A percentile compares a stretch with the other conserved stretches of the same genome.
Evolutionary conservation across 2,888 invertebrate genomes (phyloP).

Genomic region (Noctua comes): DNA sequence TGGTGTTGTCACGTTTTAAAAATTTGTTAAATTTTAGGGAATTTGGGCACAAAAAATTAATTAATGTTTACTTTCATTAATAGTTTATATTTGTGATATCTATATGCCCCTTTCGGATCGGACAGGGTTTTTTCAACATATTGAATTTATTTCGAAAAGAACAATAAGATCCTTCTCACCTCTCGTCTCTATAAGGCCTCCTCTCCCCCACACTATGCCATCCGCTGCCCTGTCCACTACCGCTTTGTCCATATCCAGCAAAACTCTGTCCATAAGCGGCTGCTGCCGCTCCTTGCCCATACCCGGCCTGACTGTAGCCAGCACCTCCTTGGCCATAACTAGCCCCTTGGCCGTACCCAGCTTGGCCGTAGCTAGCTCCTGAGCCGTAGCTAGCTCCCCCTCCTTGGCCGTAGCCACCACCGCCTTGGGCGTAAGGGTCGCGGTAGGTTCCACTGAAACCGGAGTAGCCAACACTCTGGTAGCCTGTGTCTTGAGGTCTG

Average conservation of each 20-base stretch:
- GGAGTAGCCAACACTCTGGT: slow-evolving; percentile 75
- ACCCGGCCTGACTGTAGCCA: slow-evolving; percentile 30
- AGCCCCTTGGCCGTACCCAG: slow-evolving; percentile 32
- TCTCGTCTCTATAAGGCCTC: slow-evolving; percentile 87
- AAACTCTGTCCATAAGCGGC: slow-evolving; percentile 58
- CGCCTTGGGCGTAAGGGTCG: slow-evolving; percentile 69
- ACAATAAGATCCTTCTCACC: slow-evolving; percentile 66
- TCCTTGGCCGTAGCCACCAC: slow-evolving; percentile 49
- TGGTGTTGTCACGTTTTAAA: no score
- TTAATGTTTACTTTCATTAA: background rate
- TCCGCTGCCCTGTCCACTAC: slow-evolving; percentile 75
- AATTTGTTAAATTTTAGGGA: no score
- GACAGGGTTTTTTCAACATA: background rate
- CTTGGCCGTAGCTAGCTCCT: slow-evolving; percentile 32
- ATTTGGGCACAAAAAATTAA: no score
- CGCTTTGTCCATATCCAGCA: slow-evolving; percentile 61
- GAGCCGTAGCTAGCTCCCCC: slow-evolving; percentile 32
- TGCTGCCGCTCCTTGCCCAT: slow-evolving; percentile 44
- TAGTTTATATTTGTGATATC: background rate
- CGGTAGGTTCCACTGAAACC: slow-evolving; percentile 56
- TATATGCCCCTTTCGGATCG: background rate
- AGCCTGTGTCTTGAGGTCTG: slow-evolving; percentile 80
- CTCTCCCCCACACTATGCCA: slow-evolving; percentile 85
- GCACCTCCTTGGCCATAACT: slow-evolving; percentile 37
- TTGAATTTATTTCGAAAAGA: background rate